phyloP scores from a whole-genome alignment of 2,797 vertebrate genomes.

The Cottoperca gobio region DNA sequence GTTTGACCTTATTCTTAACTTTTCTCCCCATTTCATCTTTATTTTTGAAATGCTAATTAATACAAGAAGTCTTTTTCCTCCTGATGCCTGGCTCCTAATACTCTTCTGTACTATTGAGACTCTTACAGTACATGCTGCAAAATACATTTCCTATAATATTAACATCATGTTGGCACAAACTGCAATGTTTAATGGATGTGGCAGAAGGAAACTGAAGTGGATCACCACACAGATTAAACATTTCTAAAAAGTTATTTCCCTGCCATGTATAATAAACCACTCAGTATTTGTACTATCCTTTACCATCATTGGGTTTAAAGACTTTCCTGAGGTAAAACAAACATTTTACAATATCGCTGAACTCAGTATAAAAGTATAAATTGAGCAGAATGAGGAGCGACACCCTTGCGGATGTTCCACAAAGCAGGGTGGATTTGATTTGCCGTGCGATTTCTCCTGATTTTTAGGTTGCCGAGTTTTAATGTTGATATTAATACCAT shows the following conservation, averaged over 20 bases:
- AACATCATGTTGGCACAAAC: slow-evolving; percentile 6
- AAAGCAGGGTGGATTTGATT: slow-evolving; percentile 46
- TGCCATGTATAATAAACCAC: slow-evolving; percentile 1
- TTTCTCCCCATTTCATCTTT: too few relatives aligned
- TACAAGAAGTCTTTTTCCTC: too few relatives aligned
- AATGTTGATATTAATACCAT: slow-evolving; percentile 56
- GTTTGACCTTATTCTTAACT: too few relatives aligned
- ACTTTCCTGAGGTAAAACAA: not conserved
- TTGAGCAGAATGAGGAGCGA: slow-evolving; percentile 16
- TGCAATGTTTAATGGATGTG: slow-evolving; percentile 22
- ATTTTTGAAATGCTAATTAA: too few relatives aligned
- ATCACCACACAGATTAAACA: not conserved
- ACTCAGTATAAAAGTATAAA: too few relatives aligned
- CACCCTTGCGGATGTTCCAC: slow-evolving; percentile 23
- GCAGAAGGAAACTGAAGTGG: slow-evolving; percentile 12
- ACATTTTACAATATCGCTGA: not conserved
- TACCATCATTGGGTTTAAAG: not conserved
- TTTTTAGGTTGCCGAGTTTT: slow-evolving; percentile 25
- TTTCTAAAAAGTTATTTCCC: not conserved
- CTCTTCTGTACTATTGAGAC: not conserved
- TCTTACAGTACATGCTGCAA: not conserved
- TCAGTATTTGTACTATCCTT: not conserved
- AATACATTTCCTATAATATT: slow-evolving; percentile 2
- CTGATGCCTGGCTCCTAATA: too few relatives aligned
- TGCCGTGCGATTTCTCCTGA: slow-evolving; percentile 18